Evolutionary conservation across 2,888 invertebrate genomes (phyloP), one percentile per base, ranked within the genome.

Genomic region (Hirtodrosophila cameraria): DNA sequence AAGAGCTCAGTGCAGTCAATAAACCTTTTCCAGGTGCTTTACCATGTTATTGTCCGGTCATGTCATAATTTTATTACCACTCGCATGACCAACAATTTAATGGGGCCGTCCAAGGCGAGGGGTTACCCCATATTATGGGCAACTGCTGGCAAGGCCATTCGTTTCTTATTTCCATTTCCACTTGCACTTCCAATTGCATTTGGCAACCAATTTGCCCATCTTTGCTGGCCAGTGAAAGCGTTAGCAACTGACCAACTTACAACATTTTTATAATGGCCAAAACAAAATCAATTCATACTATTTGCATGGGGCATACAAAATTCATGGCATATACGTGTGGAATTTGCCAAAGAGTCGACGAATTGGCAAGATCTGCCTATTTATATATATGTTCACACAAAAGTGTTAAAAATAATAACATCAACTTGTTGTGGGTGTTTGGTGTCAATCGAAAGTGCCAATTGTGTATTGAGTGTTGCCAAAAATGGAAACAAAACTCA

Each of bases 51-150:
- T 43, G 41, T 53, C 49, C 60, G 65, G 60, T 61, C 73, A 63
- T 82, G 82, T 86, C 82, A 83, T 83, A 83, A 83, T 81, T 86
- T 77, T 46, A 86, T 73, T 52, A 55, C 59, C 35, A 27, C 27
- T 33, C 41, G 31, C 50, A 53, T 49, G 53, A 41, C 59, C 50
- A 55, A 38, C 62, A 61, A 60, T 15, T 36, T 33, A 73, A 66
- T 60, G 54, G 70, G 66, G 46, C 59, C 7, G 20, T 31, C 15
- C n/a, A n/a, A n/a, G n/a, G 28, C 7, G 1, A 20, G 52, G 45
- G 27, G 12, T 27, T 16, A 5, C 25, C 15, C 49, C 38, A 18
- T n/a, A n/a, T 53, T 69, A 36, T 55, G 65, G 69, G 36, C 73
- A 65, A 63, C 30, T 41, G 50, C 57, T 65, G 71, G 71, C 82